phyloP scores from a whole-genome alignment of 2,113 vertebrate genomes.

The Scomber japonicus region DNA sequence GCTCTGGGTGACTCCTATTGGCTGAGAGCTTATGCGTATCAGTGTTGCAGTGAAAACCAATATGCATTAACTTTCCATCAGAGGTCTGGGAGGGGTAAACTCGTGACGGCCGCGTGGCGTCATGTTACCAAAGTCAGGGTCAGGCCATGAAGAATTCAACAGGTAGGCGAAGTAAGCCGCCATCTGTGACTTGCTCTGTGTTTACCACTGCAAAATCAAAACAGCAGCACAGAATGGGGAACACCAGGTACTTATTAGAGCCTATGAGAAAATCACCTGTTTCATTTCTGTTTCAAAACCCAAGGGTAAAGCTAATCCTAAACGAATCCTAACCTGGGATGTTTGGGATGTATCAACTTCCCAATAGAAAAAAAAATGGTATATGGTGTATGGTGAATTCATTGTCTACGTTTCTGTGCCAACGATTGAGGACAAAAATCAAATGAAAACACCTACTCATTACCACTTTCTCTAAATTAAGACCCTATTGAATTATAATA shows the following conservation, averaged over 20 bases:
- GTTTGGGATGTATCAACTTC: background rate
- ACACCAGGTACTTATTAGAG: background rate
- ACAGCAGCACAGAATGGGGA: constrained; percentile 8
- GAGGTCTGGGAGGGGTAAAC: constrained; percentile 38
- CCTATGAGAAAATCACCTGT: background rate
- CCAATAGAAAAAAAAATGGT: background rate
- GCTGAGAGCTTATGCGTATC: constrained; percentile 14
- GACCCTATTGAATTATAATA: background rate
- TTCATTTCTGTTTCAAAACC: constrained; percentile 8
- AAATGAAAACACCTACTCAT: too few relatives aligned
- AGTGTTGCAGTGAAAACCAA: constrained; percentile 61
- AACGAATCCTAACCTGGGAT: too few relatives aligned
- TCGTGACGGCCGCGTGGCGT: constrained; percentile 62
- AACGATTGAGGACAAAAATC: background rate
- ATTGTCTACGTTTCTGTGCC: background rate
- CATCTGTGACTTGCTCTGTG: constrained; percentile 63
- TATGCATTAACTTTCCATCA: constrained; percentile 67
- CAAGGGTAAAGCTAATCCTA: background rate
- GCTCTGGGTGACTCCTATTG: constrained; percentile 28
- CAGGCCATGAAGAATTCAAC: constrained; percentile 81
- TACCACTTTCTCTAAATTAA: background rate
- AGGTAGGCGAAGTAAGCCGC: constrained; percentile 51
- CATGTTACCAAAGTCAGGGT: constrained; percentile 68
- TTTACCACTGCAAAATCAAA: constrained; percentile 62
- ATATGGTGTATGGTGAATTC: background rate